Base-by-base conservation (phyloP, 2,797 vertebrate genomes). In the Gallinago nigripennis region DNA sequence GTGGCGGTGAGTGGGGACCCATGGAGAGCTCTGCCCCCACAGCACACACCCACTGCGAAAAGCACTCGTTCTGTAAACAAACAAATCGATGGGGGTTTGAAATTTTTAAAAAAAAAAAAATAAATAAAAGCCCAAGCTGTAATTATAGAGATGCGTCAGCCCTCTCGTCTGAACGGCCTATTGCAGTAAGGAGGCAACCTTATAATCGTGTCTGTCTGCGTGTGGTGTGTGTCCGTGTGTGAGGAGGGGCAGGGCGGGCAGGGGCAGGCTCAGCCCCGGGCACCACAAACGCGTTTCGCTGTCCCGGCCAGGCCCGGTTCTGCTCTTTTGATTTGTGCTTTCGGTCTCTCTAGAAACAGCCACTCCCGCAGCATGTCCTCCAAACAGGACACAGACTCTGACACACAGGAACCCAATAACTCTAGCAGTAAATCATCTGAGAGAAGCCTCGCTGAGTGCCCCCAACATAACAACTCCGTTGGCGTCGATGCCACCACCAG, bases 301-400 rank as follows among this genome's bases (percentile, higher is more conserved):
- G 97, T 94, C 11, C 65, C 16, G 3, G 41, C 61, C 79, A 31
- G 69, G 61, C 23, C 2, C 13, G 35, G 77, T 85, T 58, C 75
- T 91, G 92, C 85, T 45, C 1, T 43, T 43, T 79, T 92, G 75
- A 66, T 8, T 39, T 24, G 92, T 92, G 39, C 39, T 70, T 90
- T 57, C 69, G 70, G 51, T 95, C 33, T 87, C 78, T 96, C 96
- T 97, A 99, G 99, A 96, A 98, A 98, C 98, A 99, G 98, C 94
- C 98, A 98, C 96, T 99, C 99, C 96, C 98, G 98, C 98, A 99
- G 98, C 97, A 99, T 99, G 99, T 98, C 99, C 96, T 99, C 99
- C 96, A 99, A 99, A 97, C 99, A 99, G 97, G 99, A 99, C 96
- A 98, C 98, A 11, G 99, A 99, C 97, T 99, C 99, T 16, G 99